Evolutionary conservation across 2,797 vertebrate genomes (phyloP).

Genomic region (Rhynchonycteris naso): DNA sequence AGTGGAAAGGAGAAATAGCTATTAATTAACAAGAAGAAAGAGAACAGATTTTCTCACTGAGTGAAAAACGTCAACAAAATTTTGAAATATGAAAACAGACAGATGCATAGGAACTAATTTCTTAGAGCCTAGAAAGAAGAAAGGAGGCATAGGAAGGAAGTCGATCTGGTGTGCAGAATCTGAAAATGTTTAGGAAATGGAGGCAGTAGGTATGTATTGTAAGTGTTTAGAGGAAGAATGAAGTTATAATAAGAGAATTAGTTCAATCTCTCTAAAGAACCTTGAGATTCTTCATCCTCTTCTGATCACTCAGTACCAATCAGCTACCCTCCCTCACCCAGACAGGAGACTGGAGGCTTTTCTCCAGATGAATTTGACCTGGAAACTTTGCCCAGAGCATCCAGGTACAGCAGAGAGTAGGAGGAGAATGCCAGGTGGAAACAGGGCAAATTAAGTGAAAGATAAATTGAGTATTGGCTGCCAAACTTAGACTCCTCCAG

Average conservation of each 20-base stretch:
- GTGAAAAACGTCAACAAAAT: slow-evolving; percentile 20
- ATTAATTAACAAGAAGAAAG: background rate
- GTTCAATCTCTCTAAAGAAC: background rate
- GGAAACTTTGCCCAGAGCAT: background rate
- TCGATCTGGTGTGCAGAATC: background rate
- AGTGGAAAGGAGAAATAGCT: background rate
- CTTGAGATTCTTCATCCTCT: background rate
- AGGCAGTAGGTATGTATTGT: background rate
- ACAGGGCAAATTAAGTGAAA: background rate
- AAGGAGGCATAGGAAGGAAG: background rate
- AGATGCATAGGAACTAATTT: background rate
- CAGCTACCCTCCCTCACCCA: background rate
- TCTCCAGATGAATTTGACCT: background rate
- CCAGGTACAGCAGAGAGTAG: background rate
- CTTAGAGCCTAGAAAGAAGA: background rate
- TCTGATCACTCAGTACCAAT: background rate
- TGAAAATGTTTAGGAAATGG: background rate
- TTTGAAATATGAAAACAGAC: slow-evolving; percentile 5
- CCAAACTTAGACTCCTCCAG: background rate
- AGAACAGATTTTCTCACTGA: background rate
- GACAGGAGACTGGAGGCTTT: background rate
- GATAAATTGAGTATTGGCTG: background rate
- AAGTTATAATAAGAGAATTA: background rate
- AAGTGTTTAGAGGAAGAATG: background rate
- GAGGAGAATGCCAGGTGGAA: background rate